Evolutionary conservation across 2,113 vertebrate species (phyloP).

Genomic region (Protobothrops flavoviridis): DNA sequence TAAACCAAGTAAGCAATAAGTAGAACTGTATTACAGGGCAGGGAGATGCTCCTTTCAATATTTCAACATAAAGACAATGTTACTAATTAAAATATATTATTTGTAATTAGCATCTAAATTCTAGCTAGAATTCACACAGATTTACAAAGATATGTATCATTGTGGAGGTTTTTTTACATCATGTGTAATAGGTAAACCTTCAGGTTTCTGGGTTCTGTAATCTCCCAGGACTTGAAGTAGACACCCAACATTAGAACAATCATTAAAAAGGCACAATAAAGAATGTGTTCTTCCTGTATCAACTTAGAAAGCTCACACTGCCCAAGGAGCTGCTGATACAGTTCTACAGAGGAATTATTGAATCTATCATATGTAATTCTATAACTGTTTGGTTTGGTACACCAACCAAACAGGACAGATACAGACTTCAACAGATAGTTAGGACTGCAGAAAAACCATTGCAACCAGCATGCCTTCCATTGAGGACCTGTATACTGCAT

Average conservation of each 20-base stretch:
- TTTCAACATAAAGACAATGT: background rate
- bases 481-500: background rate
- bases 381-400: background rate
- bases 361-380: background rate
- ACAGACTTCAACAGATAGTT: background rate
- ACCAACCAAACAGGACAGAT: background rate
- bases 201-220: background rate
- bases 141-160: background rate
- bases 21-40: background rate
- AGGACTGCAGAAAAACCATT: background rate
- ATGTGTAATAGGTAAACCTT: background rate
- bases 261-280: background rate
- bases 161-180: background rate
- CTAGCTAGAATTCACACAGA: background rate
- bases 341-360: background rate
- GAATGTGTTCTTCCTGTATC: background rate
- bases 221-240: background rate
- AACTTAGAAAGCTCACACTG: background rate
- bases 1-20: background rate
- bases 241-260: background rate
- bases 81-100: background rate
- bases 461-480: background rate
- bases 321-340: background rate
- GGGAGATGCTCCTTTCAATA: background rate
- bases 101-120: background rate